A percentile compares a stretch with the other conserved stretches of the same genome.
These are phyloP conservation scores for Pagetopsis macropterus DNA, from an alignment of 2,797 vertebrate species.

Conservation along the genomic window DNA sequence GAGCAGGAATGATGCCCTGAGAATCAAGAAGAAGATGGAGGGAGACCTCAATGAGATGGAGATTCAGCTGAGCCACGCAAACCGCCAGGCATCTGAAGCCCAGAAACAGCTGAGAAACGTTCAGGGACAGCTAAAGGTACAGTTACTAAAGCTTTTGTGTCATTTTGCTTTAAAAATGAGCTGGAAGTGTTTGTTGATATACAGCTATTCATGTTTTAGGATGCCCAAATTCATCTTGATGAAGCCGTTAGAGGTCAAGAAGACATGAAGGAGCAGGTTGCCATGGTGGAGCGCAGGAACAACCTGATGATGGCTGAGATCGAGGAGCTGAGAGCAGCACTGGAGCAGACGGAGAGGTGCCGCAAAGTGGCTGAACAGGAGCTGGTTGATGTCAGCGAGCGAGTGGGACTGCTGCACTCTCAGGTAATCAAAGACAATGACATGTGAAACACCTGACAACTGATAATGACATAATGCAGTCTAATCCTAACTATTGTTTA, in stretches of 20 bases:
- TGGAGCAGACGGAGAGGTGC: conserved; percentile 88
- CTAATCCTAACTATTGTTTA: not conserved
- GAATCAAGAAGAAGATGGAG: conserved; percentile 96
- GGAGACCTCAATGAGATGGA: conserved; percentile 92
- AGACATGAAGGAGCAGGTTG: conserved; percentile 89
- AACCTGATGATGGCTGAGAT: conserved; percentile 87
- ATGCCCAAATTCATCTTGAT: too few relatives aligned
- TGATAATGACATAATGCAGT: not conserved
- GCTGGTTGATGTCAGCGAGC: conserved; percentile 85
- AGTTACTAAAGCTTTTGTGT: too few relatives aligned
- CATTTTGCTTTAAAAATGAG: too few relatives aligned
- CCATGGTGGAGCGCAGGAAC: conserved; percentile 88
- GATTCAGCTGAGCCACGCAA: conserved; percentile 90
- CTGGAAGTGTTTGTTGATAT: too few relatives aligned
- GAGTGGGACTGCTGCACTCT: conserved; percentile 84
- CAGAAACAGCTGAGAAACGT: conserved; percentile 90
- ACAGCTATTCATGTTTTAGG: too few relatives aligned
- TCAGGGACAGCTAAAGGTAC: conserved; percentile 92
- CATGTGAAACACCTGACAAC: not conserved
- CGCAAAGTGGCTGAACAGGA: conserved; percentile 89
- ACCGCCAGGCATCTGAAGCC: conserved; percentile 86
- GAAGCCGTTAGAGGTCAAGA: conserved; percentile 85
- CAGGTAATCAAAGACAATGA: conserved; percentile 57
- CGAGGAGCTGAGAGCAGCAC: conserved; percentile 86
- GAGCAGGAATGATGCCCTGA: conserved; percentile 91